A percentile compares a stretch with the other conserved stretches of the same genome.
These are phyloP conservation scores for Lophius piscatorius DNA, from an alignment of 2,113 vertebrate genomes.

Conservation along the genomic window DNA sequence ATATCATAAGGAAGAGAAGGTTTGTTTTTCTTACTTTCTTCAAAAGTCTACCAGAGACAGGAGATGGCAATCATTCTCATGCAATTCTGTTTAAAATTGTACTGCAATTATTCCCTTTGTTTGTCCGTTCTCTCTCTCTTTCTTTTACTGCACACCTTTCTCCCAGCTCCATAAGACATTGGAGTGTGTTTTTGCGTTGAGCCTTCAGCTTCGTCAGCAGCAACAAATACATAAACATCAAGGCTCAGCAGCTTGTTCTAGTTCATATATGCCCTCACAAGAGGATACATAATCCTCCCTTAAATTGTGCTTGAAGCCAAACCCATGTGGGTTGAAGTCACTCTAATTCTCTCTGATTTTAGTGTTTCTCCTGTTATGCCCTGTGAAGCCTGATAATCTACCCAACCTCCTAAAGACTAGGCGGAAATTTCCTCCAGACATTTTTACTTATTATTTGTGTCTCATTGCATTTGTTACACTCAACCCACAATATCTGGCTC, in stretches of 20 bases:
- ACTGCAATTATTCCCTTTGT: no score
- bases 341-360: not conserved
- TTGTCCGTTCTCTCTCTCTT: no score
- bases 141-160: no score
- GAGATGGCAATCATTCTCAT: no score
- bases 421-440: not conserved
- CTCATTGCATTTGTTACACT: no score
- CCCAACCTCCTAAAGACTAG: not conserved
- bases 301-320: not conserved
- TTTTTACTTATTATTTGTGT: not conserved
- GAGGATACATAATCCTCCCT: not conserved
- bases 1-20: not conserved
- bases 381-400: slow-evolving; percentile 21
- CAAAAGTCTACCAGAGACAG: slow-evolving; percentile 3
- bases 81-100: no score
- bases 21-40: not conserved
- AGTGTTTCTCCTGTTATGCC: slow-evolving; percentile 1
- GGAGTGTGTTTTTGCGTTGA: slow-evolving; percentile 27
- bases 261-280: slow-evolving; percentile 40
- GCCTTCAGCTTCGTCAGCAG: slow-evolving; percentile 34
- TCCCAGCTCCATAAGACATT: not conserved
- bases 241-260: slow-evolving; percentile 29
- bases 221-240: slow-evolving; percentile 34
- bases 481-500: slow-evolving; percentile 6
- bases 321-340: not conserved